A percentile compares a stretch with the other conserved stretches of the same genome.
Conservation (phyloP, 2,797 vertebrate species). For the Borostomias antarcticus region DNA sequence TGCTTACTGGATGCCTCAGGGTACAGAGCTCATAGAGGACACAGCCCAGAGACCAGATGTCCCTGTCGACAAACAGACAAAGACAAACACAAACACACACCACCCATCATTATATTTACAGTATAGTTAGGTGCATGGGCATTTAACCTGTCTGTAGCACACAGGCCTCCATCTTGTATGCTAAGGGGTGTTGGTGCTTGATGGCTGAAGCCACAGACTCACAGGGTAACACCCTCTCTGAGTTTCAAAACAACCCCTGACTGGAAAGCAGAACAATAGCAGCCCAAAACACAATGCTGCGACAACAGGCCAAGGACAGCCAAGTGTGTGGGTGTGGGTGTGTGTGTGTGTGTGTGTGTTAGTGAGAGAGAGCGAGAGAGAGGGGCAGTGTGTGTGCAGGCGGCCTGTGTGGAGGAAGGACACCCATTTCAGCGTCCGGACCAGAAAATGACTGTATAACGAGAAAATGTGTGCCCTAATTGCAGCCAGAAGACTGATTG, state of each 20-base stretch:
- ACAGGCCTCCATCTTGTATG: too few species aligned
- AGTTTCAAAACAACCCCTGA: slow-evolving; percentile 1
- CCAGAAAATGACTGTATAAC: background rate
- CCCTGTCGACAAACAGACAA: too few species aligned
- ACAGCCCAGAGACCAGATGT: slow-evolving; percentile 95
- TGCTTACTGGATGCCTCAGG: slow-evolving; percentile 91
- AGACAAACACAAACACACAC: too few species aligned
- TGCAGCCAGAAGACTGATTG: background rate
- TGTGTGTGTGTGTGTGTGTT: background rate
- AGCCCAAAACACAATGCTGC: background rate
- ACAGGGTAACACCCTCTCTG: background rate
- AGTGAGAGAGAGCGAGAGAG: background rate
- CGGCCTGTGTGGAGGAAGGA: background rate
- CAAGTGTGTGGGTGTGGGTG: slow-evolving; percentile 1
- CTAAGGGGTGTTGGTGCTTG: background rate
- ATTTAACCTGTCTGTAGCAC: too few species aligned
- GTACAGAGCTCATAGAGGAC: slow-evolving; percentile 93
- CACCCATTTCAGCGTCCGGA: background rate
- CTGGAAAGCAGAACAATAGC: slow-evolving; percentile 15
- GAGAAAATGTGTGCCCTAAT: background rate
- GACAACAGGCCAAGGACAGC: background rate
- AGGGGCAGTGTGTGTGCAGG: background rate
- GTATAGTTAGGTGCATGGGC: too few species aligned
- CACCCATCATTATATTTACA: too few species aligned
- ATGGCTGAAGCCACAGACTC: background rate